These are phyloP conservation scores for Microcebus griseorufus DNA, from an alignment of 2,113 vertebrate species.

Conservation along the genomic window DNA sequence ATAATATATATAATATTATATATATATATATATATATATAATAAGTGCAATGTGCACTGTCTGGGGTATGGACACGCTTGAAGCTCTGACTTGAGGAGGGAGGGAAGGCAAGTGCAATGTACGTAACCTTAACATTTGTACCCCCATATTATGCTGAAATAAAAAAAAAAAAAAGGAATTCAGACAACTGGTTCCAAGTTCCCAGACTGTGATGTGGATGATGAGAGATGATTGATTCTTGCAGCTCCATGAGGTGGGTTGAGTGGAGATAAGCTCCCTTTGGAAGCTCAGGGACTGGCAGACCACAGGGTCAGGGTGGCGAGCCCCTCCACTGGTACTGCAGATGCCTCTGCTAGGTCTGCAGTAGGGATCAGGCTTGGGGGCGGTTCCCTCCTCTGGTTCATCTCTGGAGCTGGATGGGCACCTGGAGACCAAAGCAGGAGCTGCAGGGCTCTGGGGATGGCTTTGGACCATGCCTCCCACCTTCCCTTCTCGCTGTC, in stretches of 20 bases:
- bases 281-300: not conserved
- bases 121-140: too few relatives aligned
- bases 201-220: too few relatives aligned
- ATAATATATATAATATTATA: too few relatives aligned
- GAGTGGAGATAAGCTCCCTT: not conserved
- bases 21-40: too few relatives aligned
- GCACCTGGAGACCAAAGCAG: not conserved
- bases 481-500: not conserved
- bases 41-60: too few relatives aligned
- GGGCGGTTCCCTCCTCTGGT: not conserved
- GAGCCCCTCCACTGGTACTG: too few relatives aligned
- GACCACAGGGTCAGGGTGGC: not conserved
- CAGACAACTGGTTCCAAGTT: not conserved
- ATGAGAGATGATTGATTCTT: not conserved
- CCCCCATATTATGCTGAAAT: too few relatives aligned
- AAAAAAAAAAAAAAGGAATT: too few relatives aligned
- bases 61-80: too few relatives aligned
- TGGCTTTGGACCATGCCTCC: not conserved
- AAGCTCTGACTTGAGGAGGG: too few relatives aligned
- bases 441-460: not conserved
- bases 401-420: not conserved
- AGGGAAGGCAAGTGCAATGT: too few relatives aligned
- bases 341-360: not conserved
- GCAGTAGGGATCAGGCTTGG: not conserved
- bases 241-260: not conserved